Evolutionary conservation across 2,797 vertebrate species (phyloP).

Genomic region (Dipus sagitta): DNA sequence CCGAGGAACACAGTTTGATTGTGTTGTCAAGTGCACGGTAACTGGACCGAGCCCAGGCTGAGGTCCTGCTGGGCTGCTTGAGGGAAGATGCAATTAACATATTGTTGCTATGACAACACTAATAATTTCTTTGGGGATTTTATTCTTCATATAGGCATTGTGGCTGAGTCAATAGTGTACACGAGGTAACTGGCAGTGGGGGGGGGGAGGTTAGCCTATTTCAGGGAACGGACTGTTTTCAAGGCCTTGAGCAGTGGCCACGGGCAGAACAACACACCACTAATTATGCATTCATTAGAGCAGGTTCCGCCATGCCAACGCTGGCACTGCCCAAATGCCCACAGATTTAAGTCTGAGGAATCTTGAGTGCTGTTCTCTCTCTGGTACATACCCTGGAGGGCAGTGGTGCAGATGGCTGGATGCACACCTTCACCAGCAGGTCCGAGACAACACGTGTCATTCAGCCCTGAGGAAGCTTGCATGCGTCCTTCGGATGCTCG

Average conservation of each 20-base stretch:
- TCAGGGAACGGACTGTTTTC: constrained; percentile 56
- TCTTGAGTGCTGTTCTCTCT: not conserved
- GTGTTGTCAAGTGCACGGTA: constrained; percentile 3
- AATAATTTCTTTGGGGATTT: constrained; percentile 72
- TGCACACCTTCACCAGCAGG: fast-evolving
- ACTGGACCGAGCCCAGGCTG: not conserved
- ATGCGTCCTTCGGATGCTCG: fast-evolving
- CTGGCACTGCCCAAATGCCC: not conserved
- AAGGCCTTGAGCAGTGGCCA: constrained; percentile 29
- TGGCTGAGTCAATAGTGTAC: constrained; percentile 44
- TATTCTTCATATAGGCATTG: constrained; percentile 44
- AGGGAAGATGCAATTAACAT: constrained; percentile 70
- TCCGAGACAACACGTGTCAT: fast-evolving
- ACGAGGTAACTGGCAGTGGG: not conserved
- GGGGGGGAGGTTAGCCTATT: constrained; percentile 53
- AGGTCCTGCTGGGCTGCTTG: constrained; percentile 62
- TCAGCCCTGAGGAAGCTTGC: not conserved
- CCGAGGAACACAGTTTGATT: constrained; percentile 21
- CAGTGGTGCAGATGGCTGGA: not conserved
- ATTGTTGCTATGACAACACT: constrained; percentile 78
- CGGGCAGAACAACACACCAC: not conserved
- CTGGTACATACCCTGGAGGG: fast-evolving
- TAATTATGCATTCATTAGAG: not conserved
- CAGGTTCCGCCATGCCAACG: not conserved
- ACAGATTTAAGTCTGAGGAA: not conserved